Conservation (phyloP, 2,797 vertebrate genomes). For the Hydrophis major region DNA sequence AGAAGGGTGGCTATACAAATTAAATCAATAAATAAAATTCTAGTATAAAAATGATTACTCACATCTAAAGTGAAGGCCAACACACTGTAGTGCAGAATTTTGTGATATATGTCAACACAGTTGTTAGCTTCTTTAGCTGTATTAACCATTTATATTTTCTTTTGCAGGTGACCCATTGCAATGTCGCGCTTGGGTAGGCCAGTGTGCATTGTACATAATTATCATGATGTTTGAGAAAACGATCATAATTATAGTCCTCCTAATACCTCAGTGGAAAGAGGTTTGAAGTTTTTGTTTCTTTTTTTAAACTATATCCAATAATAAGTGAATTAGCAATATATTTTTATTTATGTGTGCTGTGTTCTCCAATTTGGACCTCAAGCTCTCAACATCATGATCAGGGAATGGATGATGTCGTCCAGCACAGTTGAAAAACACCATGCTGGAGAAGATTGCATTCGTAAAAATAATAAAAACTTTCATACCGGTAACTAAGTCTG, state of each 20-base stretch:
- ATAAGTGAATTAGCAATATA: background rate
- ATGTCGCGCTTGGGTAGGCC: constrained; percentile 92
- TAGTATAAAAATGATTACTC: background rate
- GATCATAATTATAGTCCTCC: constrained; percentile 91
- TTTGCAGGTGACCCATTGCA: constrained; percentile 89
- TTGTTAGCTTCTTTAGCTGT: background rate
- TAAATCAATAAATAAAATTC: background rate
- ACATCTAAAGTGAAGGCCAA: background rate
- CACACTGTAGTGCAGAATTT: background rate
- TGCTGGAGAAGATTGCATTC: background rate
- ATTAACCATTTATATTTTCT: constrained; percentile 22
- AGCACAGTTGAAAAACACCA: background rate
- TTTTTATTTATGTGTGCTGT: background rate
- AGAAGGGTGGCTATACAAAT: background rate
- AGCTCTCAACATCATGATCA: background rate
- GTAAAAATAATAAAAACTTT: background rate
- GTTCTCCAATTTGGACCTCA: background rate
- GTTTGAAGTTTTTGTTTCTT: constrained; percentile 65
- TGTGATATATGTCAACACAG: background rate
- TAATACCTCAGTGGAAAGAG: constrained; percentile 96
- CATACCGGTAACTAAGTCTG: background rate
- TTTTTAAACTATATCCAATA: background rate
- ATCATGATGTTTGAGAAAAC: constrained; percentile 98
- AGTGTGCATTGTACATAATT: constrained; percentile 94
- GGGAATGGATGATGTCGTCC: background rate